A percentile compares a stretch with the other conserved stretches of the same genome.
Evolutionary conservation across 2,797 vertebrate genomes (phyloP).

Genomic region (Crocodylus rhombifer): DNA sequence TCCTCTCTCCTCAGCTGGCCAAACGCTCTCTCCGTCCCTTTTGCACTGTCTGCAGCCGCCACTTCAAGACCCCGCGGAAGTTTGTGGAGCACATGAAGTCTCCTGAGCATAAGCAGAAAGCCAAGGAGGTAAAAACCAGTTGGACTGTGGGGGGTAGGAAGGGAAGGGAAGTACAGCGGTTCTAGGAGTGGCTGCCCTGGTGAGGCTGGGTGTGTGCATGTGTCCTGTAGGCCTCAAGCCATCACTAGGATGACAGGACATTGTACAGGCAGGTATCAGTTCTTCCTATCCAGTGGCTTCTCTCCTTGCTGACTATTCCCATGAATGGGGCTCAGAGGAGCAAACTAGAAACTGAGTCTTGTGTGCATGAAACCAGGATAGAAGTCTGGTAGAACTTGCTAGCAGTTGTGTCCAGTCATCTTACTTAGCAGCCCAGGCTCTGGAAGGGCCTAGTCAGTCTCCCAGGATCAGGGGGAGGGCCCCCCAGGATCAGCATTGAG

Average conservation of each 20-base stretch:
- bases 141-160: too few species aligned
- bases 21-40: conserved; percentile 88
- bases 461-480: background rate
- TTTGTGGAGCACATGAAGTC: conserved; percentile 96
- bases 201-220: background rate
- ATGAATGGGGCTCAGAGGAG: background rate
- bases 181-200: background rate
- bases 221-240: background rate
- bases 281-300: background rate
- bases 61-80: conserved; percentile 92
- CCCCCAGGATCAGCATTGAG: background rate
- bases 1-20: conserved; percentile 82
- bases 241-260: background rate
- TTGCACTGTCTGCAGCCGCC: conserved; percentile 92
- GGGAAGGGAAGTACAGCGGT: background rate
- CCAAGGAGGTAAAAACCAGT: conserved; percentile 84
- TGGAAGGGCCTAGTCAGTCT: background rate
- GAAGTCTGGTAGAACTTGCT: background rate
- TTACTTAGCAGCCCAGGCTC: background rate
- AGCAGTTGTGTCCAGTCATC: background rate
- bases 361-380: background rate
- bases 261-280: background rate
- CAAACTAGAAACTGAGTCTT: background rate
- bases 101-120: conserved; percentile 89
- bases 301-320: background rate